Evolutionary conservation across 2,888 invertebrate genomes (phyloP).

Genomic region (Lycocerus yunnanus): DNA sequence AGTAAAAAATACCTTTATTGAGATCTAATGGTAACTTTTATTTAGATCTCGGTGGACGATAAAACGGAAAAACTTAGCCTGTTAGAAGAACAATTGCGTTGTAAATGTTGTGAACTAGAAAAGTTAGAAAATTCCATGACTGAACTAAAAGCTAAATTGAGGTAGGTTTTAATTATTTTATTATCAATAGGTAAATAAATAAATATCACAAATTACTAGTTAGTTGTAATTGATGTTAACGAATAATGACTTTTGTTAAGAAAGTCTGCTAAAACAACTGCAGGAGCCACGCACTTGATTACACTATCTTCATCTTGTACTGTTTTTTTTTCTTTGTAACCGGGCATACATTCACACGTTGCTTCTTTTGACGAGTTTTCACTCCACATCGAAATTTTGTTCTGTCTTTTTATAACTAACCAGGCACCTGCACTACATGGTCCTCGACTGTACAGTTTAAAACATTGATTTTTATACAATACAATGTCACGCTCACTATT

Average conservation of each 20-base stretch:
- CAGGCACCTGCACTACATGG: constrained; percentile 76
- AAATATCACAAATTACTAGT: background rate
- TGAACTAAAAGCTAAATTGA: constrained; percentile 63
- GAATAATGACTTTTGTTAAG: constrained; percentile 58
- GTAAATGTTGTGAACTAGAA: constrained; percentile 61
- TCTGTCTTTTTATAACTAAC: constrained; percentile 63
- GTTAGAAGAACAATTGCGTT: constrained; percentile 68
- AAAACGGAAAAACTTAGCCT: constrained; percentile 71
- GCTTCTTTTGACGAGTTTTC: constrained; percentile 40
- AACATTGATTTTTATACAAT: constrained; percentile 70
- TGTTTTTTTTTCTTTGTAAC: constrained; percentile 58
- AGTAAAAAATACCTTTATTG: background rate
- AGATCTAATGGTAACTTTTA: background rate
- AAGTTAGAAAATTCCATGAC: constrained; percentile 61
- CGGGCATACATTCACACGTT: constrained; percentile 69
- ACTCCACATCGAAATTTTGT: constrained; percentile 45
- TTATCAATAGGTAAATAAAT: background rate
- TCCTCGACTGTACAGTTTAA: constrained; percentile 76
- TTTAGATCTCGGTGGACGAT: constrained; percentile 69
- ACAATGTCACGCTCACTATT: constrained; percentile 61
- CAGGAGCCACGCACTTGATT: constrained; percentile 64
- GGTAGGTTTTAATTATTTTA: constrained; percentile 48
- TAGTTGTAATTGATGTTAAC: constrained; percentile 4
- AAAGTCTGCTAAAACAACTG: constrained; percentile 68
- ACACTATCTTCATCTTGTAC: constrained; percentile 46